Evolutionary conservation across 2,888 invertebrate species (phyloP).

Genomic region (Rhingia rostrata): DNA sequence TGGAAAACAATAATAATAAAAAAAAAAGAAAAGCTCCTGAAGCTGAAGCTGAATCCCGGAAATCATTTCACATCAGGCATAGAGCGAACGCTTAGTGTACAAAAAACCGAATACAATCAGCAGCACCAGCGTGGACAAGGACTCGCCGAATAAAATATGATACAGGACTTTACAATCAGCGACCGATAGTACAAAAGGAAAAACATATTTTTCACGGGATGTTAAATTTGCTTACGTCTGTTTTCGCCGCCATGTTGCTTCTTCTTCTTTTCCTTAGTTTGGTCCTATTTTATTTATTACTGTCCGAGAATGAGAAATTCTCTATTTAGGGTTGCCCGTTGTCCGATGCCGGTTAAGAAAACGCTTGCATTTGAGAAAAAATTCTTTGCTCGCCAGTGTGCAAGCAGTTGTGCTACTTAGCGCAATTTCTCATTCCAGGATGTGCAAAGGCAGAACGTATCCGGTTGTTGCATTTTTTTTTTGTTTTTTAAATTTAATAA

Average conservation of each 20-base stretch:
- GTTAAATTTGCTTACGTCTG: conserved; percentile 57
- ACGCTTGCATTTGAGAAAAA: neutral
- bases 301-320: conserved; percentile 48
- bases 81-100: neutral
- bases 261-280: neutral
- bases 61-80: conserved; percentile 49
- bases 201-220: conserved; percentile 57
- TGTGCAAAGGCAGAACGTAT: neutral
- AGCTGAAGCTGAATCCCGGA: conserved; percentile 45
- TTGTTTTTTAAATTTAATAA: conserved; percentile 18
- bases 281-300: conserved; percentile 25
- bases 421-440: conserved; percentile 43
- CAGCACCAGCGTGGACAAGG: neutral
- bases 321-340: conserved; percentile 17
- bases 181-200: conserved; percentile 11
- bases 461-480: conserved; percentile 11
- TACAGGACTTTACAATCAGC: conserved; percentile 50
- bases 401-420: conserved; percentile 38
- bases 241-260: conserved; percentile 19
- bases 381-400: conserved; percentile 29
- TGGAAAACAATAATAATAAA: conserved; percentile 70
- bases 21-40: conserved; percentile 22
- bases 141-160: conserved; percentile 59
- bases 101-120: conserved; percentile 22
- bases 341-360: conserved; percentile 5